Evolutionary conservation across 2,113 vertebrate genomes (phyloP).

Genomic region (Mastomys natalensis): DNA sequence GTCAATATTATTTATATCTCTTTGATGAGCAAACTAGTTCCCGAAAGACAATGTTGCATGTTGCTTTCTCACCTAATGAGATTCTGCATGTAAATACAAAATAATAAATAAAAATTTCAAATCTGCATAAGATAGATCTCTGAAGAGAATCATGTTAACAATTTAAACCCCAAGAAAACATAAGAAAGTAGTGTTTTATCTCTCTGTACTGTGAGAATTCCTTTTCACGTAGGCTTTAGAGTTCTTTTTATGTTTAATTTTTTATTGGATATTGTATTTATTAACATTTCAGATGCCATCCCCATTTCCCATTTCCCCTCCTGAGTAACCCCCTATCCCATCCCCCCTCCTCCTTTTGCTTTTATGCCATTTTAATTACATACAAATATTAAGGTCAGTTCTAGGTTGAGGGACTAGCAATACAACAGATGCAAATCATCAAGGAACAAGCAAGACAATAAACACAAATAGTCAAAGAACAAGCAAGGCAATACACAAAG

Average conservation of each 20-base stretch:
- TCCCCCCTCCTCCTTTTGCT: no score
- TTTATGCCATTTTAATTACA: no score
- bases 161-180: neutral
- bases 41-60: neutral
- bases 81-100: neutral
- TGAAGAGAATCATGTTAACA: conserved; percentile 2
- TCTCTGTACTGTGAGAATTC: neutral
- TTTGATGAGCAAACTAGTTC: neutral
- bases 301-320: no score
- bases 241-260: neutral
- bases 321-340: no score
- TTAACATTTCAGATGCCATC: no score
- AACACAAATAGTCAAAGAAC: no score
- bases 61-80: neutral
- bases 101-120: conserved; percentile 35
- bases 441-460: no score
- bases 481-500: no score
- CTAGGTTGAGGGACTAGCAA: no score
- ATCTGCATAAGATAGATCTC: neutral
- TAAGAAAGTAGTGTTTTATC: neutral
- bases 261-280: no score
- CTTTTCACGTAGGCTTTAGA: neutral
- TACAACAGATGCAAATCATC: no score
- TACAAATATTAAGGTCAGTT: no score
- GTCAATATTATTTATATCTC: conserved; percentile 13